Conservation (phyloP, 1,140 invertebrate genomes). For the Solenopsis invicta region DNA sequence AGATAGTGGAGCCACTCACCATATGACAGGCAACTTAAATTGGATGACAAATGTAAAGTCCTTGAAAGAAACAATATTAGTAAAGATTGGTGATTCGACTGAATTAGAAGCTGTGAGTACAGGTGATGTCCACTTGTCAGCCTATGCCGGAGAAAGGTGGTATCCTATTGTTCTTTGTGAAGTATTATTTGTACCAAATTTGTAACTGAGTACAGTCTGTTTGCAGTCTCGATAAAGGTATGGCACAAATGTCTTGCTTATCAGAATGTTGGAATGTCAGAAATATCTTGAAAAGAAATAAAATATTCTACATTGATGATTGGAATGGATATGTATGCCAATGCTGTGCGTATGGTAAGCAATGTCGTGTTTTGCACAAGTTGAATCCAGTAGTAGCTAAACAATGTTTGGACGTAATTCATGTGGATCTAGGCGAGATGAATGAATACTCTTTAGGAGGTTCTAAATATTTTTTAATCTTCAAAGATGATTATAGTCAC, state of each 20-base stretch:
- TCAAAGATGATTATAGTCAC: constrained; percentile 85
- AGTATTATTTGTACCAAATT: too few species aligned
- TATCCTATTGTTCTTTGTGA: too few species aligned
- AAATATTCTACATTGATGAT: constrained; percentile 62
- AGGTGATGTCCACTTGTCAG: too few species aligned
- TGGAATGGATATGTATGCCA: constrained; percentile 68
- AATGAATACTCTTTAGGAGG: constrained; percentile 79
- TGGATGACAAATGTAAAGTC: too few species aligned
- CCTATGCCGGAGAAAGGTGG: too few species aligned
- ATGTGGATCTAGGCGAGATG: constrained; percentile 86
- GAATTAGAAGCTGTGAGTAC: too few species aligned
- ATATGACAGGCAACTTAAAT: too few species aligned
- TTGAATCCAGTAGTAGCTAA: constrained; percentile 62
- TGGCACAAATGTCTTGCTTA: constrained; percentile 79
- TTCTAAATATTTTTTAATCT: constrained; percentile 79
- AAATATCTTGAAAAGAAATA: constrained; percentile 66
- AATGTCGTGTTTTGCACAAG: not conserved
- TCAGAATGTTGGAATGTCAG: constrained; percentile 69
- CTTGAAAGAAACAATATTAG: too few species aligned
- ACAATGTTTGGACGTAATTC: constrained; percentile 81
- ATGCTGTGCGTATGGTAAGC: constrained; percentile 77
- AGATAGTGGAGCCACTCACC: too few species aligned
- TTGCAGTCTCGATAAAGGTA: not conserved
- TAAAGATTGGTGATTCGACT: too few species aligned
- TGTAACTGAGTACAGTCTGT: too few species aligned